Evolutionary conservation across 2,113 vertebrate genomes (phyloP).

Genomic region (Bos javanicus): DNA sequence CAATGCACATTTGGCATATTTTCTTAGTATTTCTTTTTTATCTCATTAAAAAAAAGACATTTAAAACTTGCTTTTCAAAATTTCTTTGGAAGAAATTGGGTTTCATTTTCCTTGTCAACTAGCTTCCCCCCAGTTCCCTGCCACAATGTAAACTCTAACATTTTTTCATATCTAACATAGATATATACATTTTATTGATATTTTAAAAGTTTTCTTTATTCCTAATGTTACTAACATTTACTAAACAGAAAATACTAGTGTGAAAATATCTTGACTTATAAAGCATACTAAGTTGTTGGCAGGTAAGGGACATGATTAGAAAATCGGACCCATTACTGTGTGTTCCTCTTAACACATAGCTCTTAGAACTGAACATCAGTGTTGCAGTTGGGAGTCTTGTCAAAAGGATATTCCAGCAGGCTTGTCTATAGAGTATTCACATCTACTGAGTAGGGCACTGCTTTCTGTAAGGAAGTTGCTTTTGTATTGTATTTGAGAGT

Average conservation of each 20-base stretch:
- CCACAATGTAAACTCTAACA: not conserved
- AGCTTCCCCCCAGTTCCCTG: not conserved
- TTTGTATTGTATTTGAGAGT: not conserved
- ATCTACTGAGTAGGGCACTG: not conserved
- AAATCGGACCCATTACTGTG: not conserved
- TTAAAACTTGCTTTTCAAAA: constrained; percentile 25
- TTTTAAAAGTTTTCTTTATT: constrained; percentile 26
- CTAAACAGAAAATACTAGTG: not conserved
- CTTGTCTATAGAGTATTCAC: not conserved
- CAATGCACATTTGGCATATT: not conserved
- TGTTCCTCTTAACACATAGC: not conserved
- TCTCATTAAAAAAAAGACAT: not conserved
- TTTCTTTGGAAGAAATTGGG: constrained; percentile 6
- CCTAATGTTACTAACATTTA: not conserved
- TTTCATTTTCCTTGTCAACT: constrained; percentile 13
- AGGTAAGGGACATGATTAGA: not conserved
- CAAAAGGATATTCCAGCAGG: not conserved
- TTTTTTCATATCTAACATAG: not conserved
- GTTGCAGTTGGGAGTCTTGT: not conserved
- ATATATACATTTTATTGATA: not conserved
- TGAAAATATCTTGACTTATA: constrained; percentile 6
- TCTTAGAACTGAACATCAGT: constrained; percentile 10
- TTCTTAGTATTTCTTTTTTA: constrained; percentile 15
- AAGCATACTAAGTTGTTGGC: not conserved
- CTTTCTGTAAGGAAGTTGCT: not conserved